Base-by-base conservation (phyloP, 2,888 invertebrate genomes). In the Hylaea fasciaria region DNA sequence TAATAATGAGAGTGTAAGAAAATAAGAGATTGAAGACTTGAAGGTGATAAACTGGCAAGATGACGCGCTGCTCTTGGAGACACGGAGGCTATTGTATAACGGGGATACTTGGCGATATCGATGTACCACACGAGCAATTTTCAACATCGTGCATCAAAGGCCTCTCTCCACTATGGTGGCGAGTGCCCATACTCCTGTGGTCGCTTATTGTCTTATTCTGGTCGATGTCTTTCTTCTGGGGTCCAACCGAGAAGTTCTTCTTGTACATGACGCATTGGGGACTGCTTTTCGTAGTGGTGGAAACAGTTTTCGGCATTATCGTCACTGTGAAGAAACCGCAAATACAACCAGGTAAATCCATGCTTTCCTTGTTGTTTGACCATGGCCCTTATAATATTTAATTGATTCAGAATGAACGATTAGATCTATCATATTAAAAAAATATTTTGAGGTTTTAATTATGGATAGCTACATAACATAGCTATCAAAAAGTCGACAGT, bases 181-280 rank as follows among this genome's bases (percentile, higher is more conserved):
- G 92, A 32, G 70, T 90, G 3, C 89, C 90, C 2, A 88, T 89
- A 54, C 78, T 89, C 28, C 50, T 89, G 1, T 91, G 91, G 91
- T 74, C 89, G 0, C 56, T 83, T 3, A 47, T 73, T 39, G 72
- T 85, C 10, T 73, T 81, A 22, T 66, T 77, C 53, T 86, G 86
- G 83, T 89, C 91, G 0, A 73, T 85, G 16, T 65, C 77, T 0
- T 78, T 72, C 63, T 89, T 91, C 74, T 91, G 91, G 89, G 89
- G 89, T 14, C 86, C 87, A 0, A 75, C 76, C 0, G 84, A 83
- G 62, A 91, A 87, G 81, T 94, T 89, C 80, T 82, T 92, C 59
- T 77, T 93, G 16, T 94, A 93, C 73, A 91, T 94, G 85, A 94
- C 94, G 5, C 93, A 94, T 70, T 93, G 93, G 93, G 93, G 93